Base-by-base conservation (phyloP, 1,140 invertebrate genomes). In the Anastrepha obliqua region DNA sequence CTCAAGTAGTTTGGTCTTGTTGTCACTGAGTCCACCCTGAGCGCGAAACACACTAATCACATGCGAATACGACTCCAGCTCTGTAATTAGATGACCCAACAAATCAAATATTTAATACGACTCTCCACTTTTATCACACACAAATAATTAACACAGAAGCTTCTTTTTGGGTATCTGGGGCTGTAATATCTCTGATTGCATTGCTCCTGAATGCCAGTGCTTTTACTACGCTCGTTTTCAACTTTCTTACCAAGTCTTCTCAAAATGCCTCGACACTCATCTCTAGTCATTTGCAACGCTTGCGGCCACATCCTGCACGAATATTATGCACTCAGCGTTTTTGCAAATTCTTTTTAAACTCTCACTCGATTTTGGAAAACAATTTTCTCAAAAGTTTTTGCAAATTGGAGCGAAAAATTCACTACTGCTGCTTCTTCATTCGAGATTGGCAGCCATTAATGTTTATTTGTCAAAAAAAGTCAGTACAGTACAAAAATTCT, bases 21-120 rank as follows among this genome's bases (percentile, higher is more conserved):
- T 96, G 91, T 95, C 96, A 90, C 95, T 97, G 62, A 98, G 95
- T 91, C 96, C 95, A 87, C 98, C 98, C 94, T 98, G 98, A 91
- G 98, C 98, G 94, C 98, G 95, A 93, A 98, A 96, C 89, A 97
- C 97, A 91, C 96, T 97, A 85, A 98, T 96, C 93, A 98, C 95
- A 92, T 96, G 96, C 90, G 97, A 96, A 95, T 98, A 99, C 89
- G 98, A 97, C 94, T 98, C 97, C 90, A 98, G 94, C 95, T 99
- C 98, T 98, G 91, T 86, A 94, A 94, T 20, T 74, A 47, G 67
- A 74, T n/a, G 9, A 55, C 74, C 13, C 60, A 87, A 58, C 86
- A 87, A 67, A 55, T 15, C 6, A 17, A n/a, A 67, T 67, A 51
- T 29, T 87, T 87, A 29, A 17, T 51, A 51, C 29, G 11, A 47